These are phyloP conservation scores for Forbesichthys papilliferus DNA, from an alignment of 2,113 vertebrate species.

Conservation along the genomic window DNA sequence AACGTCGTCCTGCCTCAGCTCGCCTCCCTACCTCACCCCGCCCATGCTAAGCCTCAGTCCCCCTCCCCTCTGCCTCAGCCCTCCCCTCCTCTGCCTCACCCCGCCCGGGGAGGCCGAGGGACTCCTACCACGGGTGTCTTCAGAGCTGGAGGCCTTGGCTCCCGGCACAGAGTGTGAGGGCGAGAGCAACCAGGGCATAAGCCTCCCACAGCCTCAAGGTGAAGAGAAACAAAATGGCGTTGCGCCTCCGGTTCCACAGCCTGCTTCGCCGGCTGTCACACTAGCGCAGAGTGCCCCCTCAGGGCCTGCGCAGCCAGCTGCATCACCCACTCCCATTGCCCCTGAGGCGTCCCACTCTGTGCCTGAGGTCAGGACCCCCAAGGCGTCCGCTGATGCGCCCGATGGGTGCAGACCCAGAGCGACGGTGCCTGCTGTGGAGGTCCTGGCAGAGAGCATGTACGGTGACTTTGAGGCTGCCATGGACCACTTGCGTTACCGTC, in stretches of 20 bases:
- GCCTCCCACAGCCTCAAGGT: constrained; percentile 46
- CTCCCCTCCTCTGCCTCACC: constrained; percentile 69
- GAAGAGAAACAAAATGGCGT: constrained; percentile 40
- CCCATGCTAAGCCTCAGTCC: constrained; percentile 69
- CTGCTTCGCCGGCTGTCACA: constrained; percentile 64
- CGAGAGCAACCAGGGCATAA: constrained; percentile 43
- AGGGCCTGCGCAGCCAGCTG: constrained; percentile 22
- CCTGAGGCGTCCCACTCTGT: constrained; percentile 30
- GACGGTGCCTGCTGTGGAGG: constrained; percentile 66
- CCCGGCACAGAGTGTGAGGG: constrained; percentile 47
- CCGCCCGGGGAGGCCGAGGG: constrained; percentile 53
- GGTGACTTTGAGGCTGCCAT: constrained; percentile 92
- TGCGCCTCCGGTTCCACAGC: constrained; percentile 57
- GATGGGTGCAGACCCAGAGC: constrained; percentile 32
- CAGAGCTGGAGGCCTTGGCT: constrained; percentile 56
- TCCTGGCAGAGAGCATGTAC: constrained; percentile 95
- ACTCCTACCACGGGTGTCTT: constrained; percentile 58
- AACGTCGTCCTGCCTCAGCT: constrained; percentile 67
- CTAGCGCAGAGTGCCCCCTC: constrained; percentile 39
- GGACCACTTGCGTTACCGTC: constrained; percentile 86
- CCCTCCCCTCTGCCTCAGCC: constrained; percentile 57
- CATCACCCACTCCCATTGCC: constrained; percentile 28
- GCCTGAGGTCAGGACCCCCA: constrained; percentile 40
- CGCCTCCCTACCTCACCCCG: constrained; percentile 69
- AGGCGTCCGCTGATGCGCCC: constrained; percentile 33